Conservation (phyloP, 2,797 vertebrate genomes). For the Lacerta agilis region DNA sequence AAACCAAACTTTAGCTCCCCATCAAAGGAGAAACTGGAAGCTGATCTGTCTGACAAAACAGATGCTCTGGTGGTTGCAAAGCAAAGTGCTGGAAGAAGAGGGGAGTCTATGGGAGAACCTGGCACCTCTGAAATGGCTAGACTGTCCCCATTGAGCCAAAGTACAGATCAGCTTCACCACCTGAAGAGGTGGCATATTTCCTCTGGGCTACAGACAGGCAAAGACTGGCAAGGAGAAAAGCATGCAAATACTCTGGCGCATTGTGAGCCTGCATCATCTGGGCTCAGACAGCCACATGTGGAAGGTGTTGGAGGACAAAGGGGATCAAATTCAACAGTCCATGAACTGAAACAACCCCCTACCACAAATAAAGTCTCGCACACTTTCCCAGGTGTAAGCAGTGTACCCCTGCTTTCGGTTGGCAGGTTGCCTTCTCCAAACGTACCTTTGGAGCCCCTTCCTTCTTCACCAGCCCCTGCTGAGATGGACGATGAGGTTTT, state of each 20-base stretch:
- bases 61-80: neutral
- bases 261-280: conserved; percentile 49
- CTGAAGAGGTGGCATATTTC: conserved; percentile 26
- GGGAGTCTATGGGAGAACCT: conserved; percentile 84
- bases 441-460: neutral
- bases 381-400: conserved; percentile 45
- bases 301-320: neutral
- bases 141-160: conserved; percentile 77
- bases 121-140: conserved; percentile 65
- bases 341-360: conserved; percentile 1
- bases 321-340: neutral
- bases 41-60: neutral
- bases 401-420: conserved; percentile 6
- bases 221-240: neutral
- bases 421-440: conserved; percentile 32
- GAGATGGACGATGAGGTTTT: conserved; percentile 46
- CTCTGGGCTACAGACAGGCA: neutral
- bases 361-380: neutral
- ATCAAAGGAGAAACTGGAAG: neutral
- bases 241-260: conserved; percentile 11
- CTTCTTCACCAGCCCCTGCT: neutral
- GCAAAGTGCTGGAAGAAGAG: conserved; percentile 56
- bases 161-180: conserved; percentile 82
- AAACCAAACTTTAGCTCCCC: neutral
- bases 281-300: neutral